phyloP scores from a whole-genome alignment of 1,140 invertebrate species.

The Callitettix versicolor region DNA sequence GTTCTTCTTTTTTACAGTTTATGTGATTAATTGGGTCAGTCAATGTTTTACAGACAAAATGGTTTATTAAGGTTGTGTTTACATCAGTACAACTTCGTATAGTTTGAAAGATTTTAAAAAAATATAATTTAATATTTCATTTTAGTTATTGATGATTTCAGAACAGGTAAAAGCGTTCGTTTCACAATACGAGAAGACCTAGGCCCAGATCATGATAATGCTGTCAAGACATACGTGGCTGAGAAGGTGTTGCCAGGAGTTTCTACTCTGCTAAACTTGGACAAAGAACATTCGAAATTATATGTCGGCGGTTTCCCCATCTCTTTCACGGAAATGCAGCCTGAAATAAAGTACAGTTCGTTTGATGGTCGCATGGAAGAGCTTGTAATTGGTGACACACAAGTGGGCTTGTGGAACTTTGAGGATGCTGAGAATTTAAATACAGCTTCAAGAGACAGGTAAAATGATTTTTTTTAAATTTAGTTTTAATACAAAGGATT shows the following conservation, averaged over 20 bases:
- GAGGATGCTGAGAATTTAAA: conserved; percentile 63
- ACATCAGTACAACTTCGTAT: too few relatives aligned
- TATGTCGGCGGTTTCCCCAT: conserved; percentile 82
- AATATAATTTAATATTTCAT: too few relatives aligned
- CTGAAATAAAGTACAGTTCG: conserved; percentile 52
- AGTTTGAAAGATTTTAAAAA: too few relatives aligned
- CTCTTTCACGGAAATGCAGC: conserved; percentile 50
- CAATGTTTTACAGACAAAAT: too few relatives aligned
- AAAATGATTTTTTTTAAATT: conserved; percentile 8
- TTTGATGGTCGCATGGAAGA: conserved; percentile 89
- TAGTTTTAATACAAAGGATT: too few relatives aligned
- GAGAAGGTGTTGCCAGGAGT: conserved; percentile 53
- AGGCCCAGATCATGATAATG: conserved; percentile 47
- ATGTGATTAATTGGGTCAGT: too few relatives aligned
- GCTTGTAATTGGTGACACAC: conserved; percentile 74
- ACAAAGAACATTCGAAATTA: conserved; percentile 71
- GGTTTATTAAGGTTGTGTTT: too few relatives aligned
- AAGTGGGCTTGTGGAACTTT: conserved; percentile 93
- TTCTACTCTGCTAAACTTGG: conserved; percentile 75
- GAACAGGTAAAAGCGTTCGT: conserved; percentile 72
- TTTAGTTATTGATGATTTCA: conserved; percentile 29
- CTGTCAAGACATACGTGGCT: conserved; percentile 39
- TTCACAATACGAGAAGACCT: conserved; percentile 67
- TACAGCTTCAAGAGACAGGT: conserved; percentile 61
- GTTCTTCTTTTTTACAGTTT: too few relatives aligned